Evolutionary conservation across 2,113 vertebrate species (phyloP), one percentile per base, ranked within the genome.

Genomic region (Empidonax alnorum): DNA sequence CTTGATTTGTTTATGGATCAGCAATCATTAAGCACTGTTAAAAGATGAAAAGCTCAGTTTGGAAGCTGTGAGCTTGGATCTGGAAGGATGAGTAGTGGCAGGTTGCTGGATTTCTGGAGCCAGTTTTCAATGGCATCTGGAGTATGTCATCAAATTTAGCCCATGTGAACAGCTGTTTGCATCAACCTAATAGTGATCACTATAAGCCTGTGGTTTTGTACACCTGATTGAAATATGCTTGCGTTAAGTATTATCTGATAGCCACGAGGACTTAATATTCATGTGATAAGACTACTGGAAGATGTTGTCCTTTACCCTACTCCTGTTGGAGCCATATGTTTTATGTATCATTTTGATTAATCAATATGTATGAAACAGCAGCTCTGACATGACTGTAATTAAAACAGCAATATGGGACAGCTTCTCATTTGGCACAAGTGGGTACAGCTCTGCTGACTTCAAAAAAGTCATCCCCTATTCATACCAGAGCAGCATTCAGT

Each of bases 61-160:
- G 37, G 69, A 87, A 92, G 46, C n/a, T 56, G 9, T 47, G 44
- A 88, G 41, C 61, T 81, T 89, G 62, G 58, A 87, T 67, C 77
- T 92, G 71, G 89, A 66, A 93, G 74, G 75, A 87, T 49, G 63
- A 83, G 77, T 35, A 42, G 10, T 71, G 58, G 37, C 83, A 95
- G 74, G 80, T 76, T 94, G 49, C 85, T 95, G 65, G 59, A 84
- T 82, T 88, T 87, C 94, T 96, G 95, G 71, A 97, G 90, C 58
- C 73, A 81, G 71, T 76, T 97, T 96, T 75, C 73, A 78, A 53
- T 8, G 76, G 95, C 96, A 97, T 96, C 93, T 97, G 97, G 94
- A 97, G 55, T 12, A 84, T 52, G 86, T 95, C 84, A 96, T 97
- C 96, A 97, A 92, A 93, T 78, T 55, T 92, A 81, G 97, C 85